Evolutionary conservation across 2,888 invertebrate species (phyloP), one percentile per base, ranked within the genome.

Genomic region (Dyspetes luteomarginatus): DNA sequence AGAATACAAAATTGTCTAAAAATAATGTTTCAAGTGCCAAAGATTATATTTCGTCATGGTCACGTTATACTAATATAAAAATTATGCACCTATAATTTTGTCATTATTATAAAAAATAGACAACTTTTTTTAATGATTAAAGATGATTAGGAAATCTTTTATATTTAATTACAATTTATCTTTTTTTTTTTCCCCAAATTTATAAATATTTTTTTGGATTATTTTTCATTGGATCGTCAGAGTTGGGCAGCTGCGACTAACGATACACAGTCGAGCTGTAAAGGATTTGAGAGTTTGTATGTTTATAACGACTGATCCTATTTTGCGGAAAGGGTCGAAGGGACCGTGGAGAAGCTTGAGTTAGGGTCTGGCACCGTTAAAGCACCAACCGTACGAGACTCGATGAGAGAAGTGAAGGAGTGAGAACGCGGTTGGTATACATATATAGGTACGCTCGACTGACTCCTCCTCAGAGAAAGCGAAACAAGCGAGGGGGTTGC

Each of bases 291-390:
- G 4, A 1, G 9, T 36, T 4, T 30, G 12, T 28, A 36, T 17
- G 36, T 36, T 9, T 36, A 36, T 36, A 36, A 12, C 36, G 36
- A 36, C 60, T 26, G 52, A 62, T 72, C 50, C 28, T 52, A 52
- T 74, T 65, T 74, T 65, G 56, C 55, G 56, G 22, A 64, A 65
- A 74, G 64, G 73, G 55, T 74, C 65, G 73, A 48, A 45, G 43
- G n/a, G 15, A 56, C 52, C 26, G 43, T 60, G 52, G 26, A 52
- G 41, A 62, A 52, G 28, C 41, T 36, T 22, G 64, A 56, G 22
- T 30, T 24, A 12, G 45, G 41, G 41, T 62, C n/a, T 15, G 19
- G 7, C 17, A 45, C 17, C 15, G 12, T n/a, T n/a, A n/a, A 43
- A 28, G 52, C 17, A 17, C 55, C 41, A 26, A 17, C 17, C 26